Evolutionary conservation across 2,888 invertebrate genomes (phyloP), one percentile per base, ranked within the genome.

Genomic region (Thymelicus lineola): DNA sequence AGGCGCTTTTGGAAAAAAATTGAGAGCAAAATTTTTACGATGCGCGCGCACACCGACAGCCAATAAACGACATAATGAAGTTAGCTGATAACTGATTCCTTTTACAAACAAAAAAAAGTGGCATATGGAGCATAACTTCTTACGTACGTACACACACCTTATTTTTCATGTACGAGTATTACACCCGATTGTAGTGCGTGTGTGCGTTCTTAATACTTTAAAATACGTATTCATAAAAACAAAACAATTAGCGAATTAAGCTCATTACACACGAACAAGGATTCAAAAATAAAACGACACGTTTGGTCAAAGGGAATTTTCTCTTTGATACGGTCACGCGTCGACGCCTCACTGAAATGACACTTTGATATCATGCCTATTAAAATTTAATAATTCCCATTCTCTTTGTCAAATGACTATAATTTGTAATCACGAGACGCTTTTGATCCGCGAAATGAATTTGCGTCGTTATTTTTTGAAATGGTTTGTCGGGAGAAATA

Each of bases 341-440:
- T 72, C 76, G 80, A 79, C 79, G 77, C 81, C 79, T 82, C 78
- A 77, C 78, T 78, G 75, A 72, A 71, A 77, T 66, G 74, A 74
- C 58, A 72, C 76, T 79, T 79, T 77, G 77, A 78, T 78, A 74
- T 78, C 61, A 74, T 76, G 78, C 79, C 82, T 85, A 80, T 86
- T 85, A 82, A 83, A 86, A 81, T 85, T 85, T 85, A 84, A 87
- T 86, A 83, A 84, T 82, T 84, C 81, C 72, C 72, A 80, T 84
- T 83, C 82, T 84, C 82, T 84, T 77, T 82, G 79, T 75, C 78
- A 84, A 85, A 86, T 82, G 79, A 82, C 59, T 66, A 72, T 81
- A 66, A 73, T 75, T 76, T 75, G 75, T 78, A 75, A 76, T 75
- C 66, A 73, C 55, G 36, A 61, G 48, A 50, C 35, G 63, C 64